These are phyloP conservation scores for Mythimna vitellina DNA, from an alignment of 2,888 invertebrate species.

Conservation along the genomic window DNA sequence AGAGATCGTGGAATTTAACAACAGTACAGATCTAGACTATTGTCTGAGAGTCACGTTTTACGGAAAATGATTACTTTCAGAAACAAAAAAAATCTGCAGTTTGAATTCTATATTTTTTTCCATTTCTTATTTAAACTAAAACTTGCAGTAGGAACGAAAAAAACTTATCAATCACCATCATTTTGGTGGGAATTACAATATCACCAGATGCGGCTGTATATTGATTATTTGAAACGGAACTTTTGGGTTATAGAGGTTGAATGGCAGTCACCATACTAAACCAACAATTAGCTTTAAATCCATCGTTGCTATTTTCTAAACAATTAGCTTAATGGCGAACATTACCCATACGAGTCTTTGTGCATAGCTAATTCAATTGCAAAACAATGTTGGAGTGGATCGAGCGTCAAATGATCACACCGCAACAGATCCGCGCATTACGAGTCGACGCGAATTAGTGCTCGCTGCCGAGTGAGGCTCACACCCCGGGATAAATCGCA, in stretches of 20 bases:
- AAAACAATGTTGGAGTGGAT: slow-evolving; percentile 39
- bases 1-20: slow-evolving; percentile 19
- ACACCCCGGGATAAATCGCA: neutral
- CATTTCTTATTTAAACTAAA: neutral
- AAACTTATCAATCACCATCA: neutral
- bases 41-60: neutral
- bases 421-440: slow-evolving; percentile 53
- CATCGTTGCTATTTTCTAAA: neutral
- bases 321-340: slow-evolving; percentile 10
- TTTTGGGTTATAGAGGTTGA: no score
- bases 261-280: no score
- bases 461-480: neutral
- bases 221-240: neutral
- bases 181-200: neutral
- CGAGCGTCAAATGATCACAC: slow-evolving; percentile 45
- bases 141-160: neutral
- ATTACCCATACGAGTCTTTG: slow-evolving; percentile 1
- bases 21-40: neutral
- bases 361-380: slow-evolving; percentile 36
- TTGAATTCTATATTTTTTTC: neutral
- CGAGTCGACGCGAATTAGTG: slow-evolving; percentile 27
- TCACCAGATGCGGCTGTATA: neutral
- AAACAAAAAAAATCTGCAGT: neutral
- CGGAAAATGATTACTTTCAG: neutral
- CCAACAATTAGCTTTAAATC: neutral